Conservation (phyloP, 2,797 vertebrate genomes). For the Aselliscus stoliczkanus region DNA sequence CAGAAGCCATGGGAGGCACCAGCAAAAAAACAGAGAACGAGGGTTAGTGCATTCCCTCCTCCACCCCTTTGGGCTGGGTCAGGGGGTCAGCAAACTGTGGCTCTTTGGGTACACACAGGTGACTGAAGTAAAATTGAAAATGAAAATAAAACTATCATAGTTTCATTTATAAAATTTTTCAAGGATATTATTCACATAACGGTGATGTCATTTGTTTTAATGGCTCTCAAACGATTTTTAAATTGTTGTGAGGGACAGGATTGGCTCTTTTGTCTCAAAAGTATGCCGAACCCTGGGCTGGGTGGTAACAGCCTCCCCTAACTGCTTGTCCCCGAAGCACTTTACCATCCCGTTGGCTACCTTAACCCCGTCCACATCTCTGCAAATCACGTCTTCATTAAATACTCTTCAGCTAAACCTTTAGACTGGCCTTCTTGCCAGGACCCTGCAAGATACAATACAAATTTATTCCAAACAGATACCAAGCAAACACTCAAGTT, state of each 20-base stretch:
- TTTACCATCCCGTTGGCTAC: neutral
- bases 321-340: neutral
- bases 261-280: too few species aligned
- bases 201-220: too few species aligned
- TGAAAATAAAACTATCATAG: too few species aligned
- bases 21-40: neutral
- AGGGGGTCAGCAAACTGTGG: too few species aligned
- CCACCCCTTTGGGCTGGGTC: neutral
- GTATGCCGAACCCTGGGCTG: too few species aligned
- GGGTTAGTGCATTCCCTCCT: neutral
- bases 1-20: neutral
- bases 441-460: neutral
- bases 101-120: too few species aligned
- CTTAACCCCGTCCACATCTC: neutral
- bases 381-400: neutral
- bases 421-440: neutral
- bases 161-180: too few species aligned
- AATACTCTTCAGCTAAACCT: neutral
- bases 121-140: too few species aligned
- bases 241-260: too few species aligned
- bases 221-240: too few species aligned
- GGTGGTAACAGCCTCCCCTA: neutral
- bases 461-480: neutral
- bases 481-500: conserved; percentile 28
- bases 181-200: too few species aligned